These are phyloP conservation scores for Aporrectodea caliginosa DNA, from an alignment of 1,140 invertebrate genomes.

Conservation along the genomic window DNA sequence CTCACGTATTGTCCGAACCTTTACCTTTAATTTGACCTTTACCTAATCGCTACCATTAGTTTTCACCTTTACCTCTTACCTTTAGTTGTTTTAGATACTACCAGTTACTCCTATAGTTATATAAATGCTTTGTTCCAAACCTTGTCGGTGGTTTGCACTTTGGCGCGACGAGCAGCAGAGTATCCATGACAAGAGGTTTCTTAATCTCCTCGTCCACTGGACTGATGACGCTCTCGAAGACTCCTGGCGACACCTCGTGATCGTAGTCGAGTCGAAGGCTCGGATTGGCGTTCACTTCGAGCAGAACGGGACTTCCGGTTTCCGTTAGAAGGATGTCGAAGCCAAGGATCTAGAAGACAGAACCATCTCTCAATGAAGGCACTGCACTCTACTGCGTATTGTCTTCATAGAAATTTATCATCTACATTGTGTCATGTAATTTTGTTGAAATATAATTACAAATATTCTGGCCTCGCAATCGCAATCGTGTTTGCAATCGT, in stretches of 20 bases:
- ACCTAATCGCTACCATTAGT: neutral
- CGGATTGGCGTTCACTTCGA: slow-evolving; percentile 59
- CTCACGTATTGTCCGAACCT: neutral
- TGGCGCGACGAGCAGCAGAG: slow-evolving; percentile 46
- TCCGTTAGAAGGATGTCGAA: slow-evolving; percentile 57
- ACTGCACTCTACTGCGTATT: slow-evolving; percentile 10
- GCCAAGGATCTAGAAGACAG: slow-evolving; percentile 59
- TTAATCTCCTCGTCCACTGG: slow-evolving; percentile 54
- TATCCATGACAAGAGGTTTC: slow-evolving; percentile 44
- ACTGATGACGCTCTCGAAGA: slow-evolving; percentile 43
- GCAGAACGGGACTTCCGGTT: slow-evolving; percentile 54
- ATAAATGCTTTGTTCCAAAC: neutral
- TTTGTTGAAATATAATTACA: too few relatives aligned
- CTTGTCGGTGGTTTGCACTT: slow-evolving; percentile 36
- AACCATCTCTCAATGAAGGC: slow-evolving; percentile 20
- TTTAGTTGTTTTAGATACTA: neutral
- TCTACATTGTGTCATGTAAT: slow-evolving; percentile 10
- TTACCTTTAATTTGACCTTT: neutral
- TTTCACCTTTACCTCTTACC: neutral
- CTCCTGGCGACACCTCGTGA: slow-evolving; percentile 44
- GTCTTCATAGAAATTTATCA: slow-evolving; percentile 11
- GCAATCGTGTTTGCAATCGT: too few relatives aligned
- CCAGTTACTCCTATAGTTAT: neutral
- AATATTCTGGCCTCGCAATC: too few relatives aligned
- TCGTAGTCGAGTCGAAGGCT: slow-evolving; percentile 57